Base-by-base conservation (phyloP, 2,888 invertebrate species). In the Plebejus argus region DNA sequence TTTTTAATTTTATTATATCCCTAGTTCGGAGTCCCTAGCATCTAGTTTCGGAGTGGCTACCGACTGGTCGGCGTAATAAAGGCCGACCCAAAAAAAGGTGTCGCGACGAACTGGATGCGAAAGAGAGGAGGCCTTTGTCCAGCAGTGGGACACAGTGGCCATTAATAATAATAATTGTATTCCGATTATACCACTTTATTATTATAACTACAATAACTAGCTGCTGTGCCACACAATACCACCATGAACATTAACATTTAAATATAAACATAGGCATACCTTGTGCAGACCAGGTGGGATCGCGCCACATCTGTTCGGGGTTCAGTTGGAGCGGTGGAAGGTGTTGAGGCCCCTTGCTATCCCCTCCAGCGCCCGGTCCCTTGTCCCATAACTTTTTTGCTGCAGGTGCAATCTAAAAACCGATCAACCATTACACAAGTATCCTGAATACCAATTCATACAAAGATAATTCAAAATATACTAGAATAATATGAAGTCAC, bases 371-470 rank as follows among this genome's bases (percentile, higher is more conserved):
- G 81, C 95, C 95, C 80, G 95, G 95, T 81, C 96, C 96, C 89
- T 96, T 97, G 94, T 97, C 97, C 98, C 98, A 98, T 91, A 98
- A 94, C 94, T 98, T 98, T 94, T 98, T 98, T 91, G 98, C 97
- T 91, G 98, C 97, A 90, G 98, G 97, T 94, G 98, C 97, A 95
- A 98, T 98, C 98, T 98, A 95, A 78, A 83, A 83, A 18, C 70
- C 45, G 79, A 83, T 81, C 77, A 80, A 81, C 82, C 80, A 10
- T 74, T 28, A 77, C 70, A 53, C 45, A 20, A 49, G 10, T 58
- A 33, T 2, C 39, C 56, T 10, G 0, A 76, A 56, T 33, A 2
- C 3, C 5, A 53, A 5, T n/a, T 35, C n/a, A 28, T 33, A n/a
- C 28, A 45, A 28, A 28, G 8, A 10, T 8, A 5, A 35, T 58